Evolutionary conservation across 2,113 vertebrate genomes (phyloP).

Genomic region (Chloroceryle aenea): DNA sequence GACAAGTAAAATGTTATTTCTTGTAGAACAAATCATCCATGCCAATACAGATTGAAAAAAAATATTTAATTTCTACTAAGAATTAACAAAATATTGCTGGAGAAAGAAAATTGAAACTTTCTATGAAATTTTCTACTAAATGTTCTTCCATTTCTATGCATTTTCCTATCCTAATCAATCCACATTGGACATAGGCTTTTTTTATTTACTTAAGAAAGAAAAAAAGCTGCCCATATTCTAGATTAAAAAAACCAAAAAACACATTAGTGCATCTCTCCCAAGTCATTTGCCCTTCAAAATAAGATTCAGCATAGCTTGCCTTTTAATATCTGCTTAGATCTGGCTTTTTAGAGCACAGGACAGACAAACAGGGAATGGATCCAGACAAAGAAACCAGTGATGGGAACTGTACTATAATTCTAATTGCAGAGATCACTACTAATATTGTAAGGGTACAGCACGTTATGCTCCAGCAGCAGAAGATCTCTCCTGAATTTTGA

Average conservation of each 20-base stretch:
- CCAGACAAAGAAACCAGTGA: background rate
- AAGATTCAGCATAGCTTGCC: background rate
- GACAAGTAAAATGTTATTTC: background rate
- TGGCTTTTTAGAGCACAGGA: background rate
- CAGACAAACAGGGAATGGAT: background rate
- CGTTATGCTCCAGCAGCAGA: background rate
- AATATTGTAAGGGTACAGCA: background rate
- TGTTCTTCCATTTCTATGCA: background rate
- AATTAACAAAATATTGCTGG: background rate
- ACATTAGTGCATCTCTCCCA: background rate
- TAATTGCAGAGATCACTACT: background rate
- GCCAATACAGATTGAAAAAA: background rate
- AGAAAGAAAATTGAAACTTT: background rate
- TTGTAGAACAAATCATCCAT: background rate
- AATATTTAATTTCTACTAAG: background rate
- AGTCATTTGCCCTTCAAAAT: background rate
- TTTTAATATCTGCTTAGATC: background rate
- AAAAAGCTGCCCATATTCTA: background rate
- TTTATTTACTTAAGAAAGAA: background rate
- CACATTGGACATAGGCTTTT: accelerated
- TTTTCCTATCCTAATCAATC: background rate
- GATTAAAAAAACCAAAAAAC: background rate
- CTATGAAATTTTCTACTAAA: background rate
- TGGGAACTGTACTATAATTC: background rate
- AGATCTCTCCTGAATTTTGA: background rate